Evolutionary conservation across 2,113 vertebrate species (phyloP).

Genomic region (Montifringilla adamsi): DNA sequence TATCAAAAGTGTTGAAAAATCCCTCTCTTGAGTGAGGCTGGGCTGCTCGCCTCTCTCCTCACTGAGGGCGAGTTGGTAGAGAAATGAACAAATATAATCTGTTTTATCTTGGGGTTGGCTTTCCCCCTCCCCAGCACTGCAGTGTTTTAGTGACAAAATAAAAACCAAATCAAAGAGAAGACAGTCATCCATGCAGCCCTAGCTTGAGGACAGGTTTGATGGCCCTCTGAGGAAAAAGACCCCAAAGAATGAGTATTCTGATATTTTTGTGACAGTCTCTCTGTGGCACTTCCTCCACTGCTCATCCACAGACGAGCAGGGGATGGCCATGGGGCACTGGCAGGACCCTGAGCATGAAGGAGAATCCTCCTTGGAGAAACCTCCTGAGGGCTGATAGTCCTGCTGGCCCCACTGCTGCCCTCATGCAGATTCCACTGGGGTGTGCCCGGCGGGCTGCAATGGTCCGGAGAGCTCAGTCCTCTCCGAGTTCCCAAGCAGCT

Average conservation of each 20-base stretch:
- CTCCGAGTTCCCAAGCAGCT: too few species aligned
- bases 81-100: not conserved
- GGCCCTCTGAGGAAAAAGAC: not conserved
- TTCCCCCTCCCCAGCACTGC: not conserved
- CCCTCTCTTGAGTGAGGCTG: not conserved
- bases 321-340: not conserved
- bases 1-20: slow-evolving; percentile 26
- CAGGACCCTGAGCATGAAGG: not conserved
- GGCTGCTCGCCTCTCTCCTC: not conserved
- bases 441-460: too few species aligned
- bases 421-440: too few species aligned
- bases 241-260: not conserved
- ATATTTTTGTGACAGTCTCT: not conserved
- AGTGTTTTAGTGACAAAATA: not conserved
- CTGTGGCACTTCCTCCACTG: too few species aligned
- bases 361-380: not conserved
- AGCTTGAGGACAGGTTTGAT: not conserved
- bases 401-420: not conserved
- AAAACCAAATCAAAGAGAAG: not conserved
- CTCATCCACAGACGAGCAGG: not conserved
- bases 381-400: not conserved
- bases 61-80: not conserved
- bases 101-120: not conserved
- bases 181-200: not conserved
- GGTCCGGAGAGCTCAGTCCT: too few species aligned